Evolutionary conservation across 1,140 invertebrate species (phyloP).

Genomic region (Grapholita molesta): DNA sequence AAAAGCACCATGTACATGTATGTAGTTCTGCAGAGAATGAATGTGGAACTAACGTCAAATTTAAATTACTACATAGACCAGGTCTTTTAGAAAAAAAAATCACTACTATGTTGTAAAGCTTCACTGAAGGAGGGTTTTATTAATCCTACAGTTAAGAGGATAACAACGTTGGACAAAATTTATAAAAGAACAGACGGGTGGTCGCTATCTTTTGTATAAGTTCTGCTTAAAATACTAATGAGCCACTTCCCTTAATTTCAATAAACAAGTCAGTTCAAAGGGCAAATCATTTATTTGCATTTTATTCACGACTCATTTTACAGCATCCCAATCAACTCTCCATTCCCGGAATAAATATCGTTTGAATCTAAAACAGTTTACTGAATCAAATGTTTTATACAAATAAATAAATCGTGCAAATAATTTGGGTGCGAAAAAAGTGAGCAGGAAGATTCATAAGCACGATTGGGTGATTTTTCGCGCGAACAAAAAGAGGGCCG

Average conservation of each 20-base stretch:
- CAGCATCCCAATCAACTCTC: conserved; percentile 34
- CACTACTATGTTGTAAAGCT: too few relatives aligned
- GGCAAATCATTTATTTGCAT: conserved; percentile 38
- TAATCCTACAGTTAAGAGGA: too few relatives aligned
- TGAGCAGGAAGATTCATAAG: conserved; percentile 38
- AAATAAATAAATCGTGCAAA: conserved; percentile 40
- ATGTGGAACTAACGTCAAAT: too few relatives aligned
- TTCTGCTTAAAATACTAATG: background rate
- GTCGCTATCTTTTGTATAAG: too few relatives aligned
- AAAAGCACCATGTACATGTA: too few relatives aligned
- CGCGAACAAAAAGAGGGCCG: conserved; percentile 37
- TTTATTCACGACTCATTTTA: conserved; percentile 31
- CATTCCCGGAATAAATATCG: conserved; percentile 36
- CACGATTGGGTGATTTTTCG: conserved; percentile 43
- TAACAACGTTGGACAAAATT: too few relatives aligned
- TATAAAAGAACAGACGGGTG: too few relatives aligned
- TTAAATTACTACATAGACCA: too few relatives aligned
- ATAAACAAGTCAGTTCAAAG: conserved; percentile 33
- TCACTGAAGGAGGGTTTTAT: too few relatives aligned
- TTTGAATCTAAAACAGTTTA: conserved; percentile 36
- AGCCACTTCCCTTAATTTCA: conserved; percentile 25
- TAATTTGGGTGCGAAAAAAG: conserved; percentile 31
- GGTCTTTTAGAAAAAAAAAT: too few relatives aligned
- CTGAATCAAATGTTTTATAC: conserved; percentile 41
- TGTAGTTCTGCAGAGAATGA: too few relatives aligned